These are phyloP conservation scores for Phymorhynchus buccinoides DNA, from an alignment of 1,140 invertebrate species.

Conservation along the genomic window DNA sequence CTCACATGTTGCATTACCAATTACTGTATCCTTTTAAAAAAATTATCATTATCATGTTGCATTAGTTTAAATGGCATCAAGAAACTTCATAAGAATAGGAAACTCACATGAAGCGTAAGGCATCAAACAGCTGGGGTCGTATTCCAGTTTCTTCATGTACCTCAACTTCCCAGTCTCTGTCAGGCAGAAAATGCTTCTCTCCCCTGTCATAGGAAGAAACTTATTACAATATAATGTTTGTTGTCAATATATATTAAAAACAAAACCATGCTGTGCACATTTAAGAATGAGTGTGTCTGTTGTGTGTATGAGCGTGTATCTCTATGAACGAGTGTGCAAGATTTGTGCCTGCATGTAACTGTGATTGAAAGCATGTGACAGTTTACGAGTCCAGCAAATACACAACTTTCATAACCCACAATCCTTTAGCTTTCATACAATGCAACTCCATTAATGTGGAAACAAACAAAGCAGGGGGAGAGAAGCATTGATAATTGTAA, in stretches of 20 bases:
- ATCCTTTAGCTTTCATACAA: too few relatives aligned
- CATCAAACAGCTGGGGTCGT: conserved; percentile 82
- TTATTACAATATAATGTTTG: background rate
- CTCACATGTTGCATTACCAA: background rate
- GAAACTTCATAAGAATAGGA: background rate
- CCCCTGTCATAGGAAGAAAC: conserved; percentile 63
- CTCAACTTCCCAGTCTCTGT: conserved; percentile 83
- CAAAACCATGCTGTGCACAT: background rate
- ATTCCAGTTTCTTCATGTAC: conserved; percentile 87
- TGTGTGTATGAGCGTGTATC: background rate
- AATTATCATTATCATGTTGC: background rate
- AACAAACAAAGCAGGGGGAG: too few relatives aligned
- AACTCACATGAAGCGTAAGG: conserved; percentile 81
- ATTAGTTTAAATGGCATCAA: background rate
- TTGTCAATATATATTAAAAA: background rate
- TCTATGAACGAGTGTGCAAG: background rate
- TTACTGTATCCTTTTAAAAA: too few relatives aligned
- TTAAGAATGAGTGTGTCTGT: background rate
- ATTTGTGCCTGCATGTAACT: too few relatives aligned
- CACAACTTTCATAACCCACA: too few relatives aligned
- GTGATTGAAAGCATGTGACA: too few relatives aligned
- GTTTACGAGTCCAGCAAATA: too few relatives aligned
- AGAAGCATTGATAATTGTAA: too few relatives aligned
- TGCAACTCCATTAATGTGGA: too few relatives aligned
- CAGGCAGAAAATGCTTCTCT: conserved; percentile 82